Evolutionary conservation across 2,113 vertebrate genomes (phyloP).

Genomic region (Gambusia holbrooki): DNA sequence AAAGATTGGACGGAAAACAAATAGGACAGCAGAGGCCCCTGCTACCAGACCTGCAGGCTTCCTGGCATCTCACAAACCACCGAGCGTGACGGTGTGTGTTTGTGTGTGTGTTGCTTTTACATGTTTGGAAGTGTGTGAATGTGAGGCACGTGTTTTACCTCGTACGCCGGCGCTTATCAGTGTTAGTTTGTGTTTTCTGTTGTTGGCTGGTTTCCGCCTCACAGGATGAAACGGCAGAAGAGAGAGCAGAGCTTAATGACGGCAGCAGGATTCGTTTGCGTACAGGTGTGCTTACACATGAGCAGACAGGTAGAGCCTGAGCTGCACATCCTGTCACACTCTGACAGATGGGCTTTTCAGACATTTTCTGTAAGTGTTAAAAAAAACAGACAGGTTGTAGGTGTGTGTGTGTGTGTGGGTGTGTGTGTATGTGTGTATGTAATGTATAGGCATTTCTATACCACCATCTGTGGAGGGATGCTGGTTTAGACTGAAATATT

Average conservation of each 20-base stretch:
- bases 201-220: constrained; percentile 28
- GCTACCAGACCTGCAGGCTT: constrained; percentile 55
- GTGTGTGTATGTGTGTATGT: constrained; percentile 33
- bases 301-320: constrained; percentile 63
- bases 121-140: background rate
- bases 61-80: constrained; percentile 52
- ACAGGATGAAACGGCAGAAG: constrained; percentile 52
- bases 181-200: constrained; percentile 11
- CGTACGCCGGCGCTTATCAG: background rate
- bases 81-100: constrained; percentile 11
- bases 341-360: constrained; percentile 58
- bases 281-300: constrained; percentile 18
- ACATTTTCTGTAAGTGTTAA: constrained; percentile 14
- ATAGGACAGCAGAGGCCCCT: constrained; percentile 56
- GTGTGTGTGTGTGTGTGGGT: constrained; percentile 18
- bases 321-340: constrained; percentile 51
- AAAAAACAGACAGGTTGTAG: constrained; percentile 2
- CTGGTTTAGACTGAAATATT: constrained; percentile 74
- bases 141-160: background rate
- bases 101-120: constrained; percentile 2
- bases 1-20: constrained; percentile 51
- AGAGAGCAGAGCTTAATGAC: constrained; percentile 41
- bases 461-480: constrained; percentile 61
- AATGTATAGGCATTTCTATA: constrained; percentile 43
- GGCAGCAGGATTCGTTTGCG: constrained; percentile 10